Evolutionary conservation across 1,140 invertebrate genomes (phyloP).

Genomic region (Drosophila pandora): DNA sequence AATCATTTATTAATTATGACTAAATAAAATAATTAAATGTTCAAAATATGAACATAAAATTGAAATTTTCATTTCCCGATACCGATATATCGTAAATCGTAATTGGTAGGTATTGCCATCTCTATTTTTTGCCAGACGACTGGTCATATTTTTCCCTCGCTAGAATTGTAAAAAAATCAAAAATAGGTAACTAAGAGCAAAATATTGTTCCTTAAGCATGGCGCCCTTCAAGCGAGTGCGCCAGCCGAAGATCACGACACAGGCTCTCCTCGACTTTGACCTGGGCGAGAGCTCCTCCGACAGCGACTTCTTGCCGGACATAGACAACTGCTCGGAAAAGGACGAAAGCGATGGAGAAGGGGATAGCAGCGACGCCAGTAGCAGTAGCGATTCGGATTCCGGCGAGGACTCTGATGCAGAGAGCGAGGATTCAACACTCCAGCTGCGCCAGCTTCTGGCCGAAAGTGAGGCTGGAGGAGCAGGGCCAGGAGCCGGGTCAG

Average conservation of each 20-base stretch:
- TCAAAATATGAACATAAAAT: too few relatives aligned
- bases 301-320: constrained; percentile 96
- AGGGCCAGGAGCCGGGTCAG: neutral
- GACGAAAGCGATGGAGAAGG: constrained; percentile 84
- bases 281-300: constrained; percentile 97
- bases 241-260: constrained; percentile 78
- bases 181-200: neutral
- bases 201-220: constrained; percentile 28
- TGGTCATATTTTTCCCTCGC: neutral
- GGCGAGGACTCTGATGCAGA: constrained; percentile 78
- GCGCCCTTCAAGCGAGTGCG: constrained; percentile 72
- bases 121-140: neutral
- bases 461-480: constrained; percentile 33
- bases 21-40: neutral
- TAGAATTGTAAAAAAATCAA: neutral
- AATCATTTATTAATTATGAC: too few relatives aligned
- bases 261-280: constrained; percentile 85
- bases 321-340: constrained; percentile 88
- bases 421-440: constrained; percentile 65
- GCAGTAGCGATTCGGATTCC: constrained; percentile 83
- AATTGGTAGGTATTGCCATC: neutral
- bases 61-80: neutral
- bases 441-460: constrained; percentile 75
- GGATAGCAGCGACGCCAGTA: constrained; percentile 70
- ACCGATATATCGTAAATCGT: neutral